Evolutionary conservation across 2,888 invertebrate genomes (phyloP), one percentile per base, ranked within the genome.

Genomic region (Conchocele bisecta): DNA sequence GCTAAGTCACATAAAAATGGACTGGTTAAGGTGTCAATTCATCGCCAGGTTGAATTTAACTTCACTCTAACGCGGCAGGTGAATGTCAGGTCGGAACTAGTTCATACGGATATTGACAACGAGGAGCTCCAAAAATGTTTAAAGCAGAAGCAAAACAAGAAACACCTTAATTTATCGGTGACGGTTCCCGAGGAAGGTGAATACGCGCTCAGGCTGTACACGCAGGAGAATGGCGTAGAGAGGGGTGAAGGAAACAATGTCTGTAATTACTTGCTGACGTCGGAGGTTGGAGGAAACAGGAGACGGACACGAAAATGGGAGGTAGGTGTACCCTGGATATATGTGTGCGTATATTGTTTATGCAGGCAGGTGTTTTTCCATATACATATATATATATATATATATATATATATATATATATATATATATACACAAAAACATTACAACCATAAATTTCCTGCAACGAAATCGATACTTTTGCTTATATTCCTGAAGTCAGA

Each of bases 201-300:
- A 35, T 76, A 66, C 37, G 68, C 57, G 0, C 37, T 77, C 20
- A 54, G 51, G 26, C 17, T 77, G 42, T 53, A 67, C 46, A 51
- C 73, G 11, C 61, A 77, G 31, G 58, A 74, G 33, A 59, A 70
- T 24, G 59, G 54, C 4, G 46, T 54, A 31, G 17, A 17, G 6
- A n/a, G n/a, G n/a, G n/a, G n/a, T n/a, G 35, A 39, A 7, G 67
- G 29, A 29, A 60, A 73, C 33, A 77, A 77, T 41, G 64, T 74
- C 2, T 77, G 77, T 48, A 77, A 77, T 22, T 77, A 77, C 28
- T 44, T 77, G 11, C 70, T 77, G 26, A 68, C 67, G 9, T 70
- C 77, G 11, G 67, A 73, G 20, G 46, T 56, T 5, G 59, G 35
- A 24, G 68, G 44, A 29, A 70, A 67, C 50, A 73, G 60, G 31